phyloP scores from a whole-genome alignment of 2,888 invertebrate species.

The Thymelicus lineola region DNA sequence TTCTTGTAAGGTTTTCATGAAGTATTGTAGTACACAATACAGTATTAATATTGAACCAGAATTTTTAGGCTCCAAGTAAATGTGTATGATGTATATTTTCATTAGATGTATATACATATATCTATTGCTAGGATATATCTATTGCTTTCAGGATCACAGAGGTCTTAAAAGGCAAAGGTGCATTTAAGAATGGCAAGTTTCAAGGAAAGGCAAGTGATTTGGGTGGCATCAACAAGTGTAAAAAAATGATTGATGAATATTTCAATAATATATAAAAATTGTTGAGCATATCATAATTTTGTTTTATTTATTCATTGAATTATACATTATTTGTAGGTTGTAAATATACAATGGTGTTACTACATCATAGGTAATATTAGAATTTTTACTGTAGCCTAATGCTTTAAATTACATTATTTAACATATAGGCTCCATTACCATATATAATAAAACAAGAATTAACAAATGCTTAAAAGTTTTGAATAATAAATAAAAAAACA shows the following conservation, averaged over 20 bases:
- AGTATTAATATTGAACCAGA: too few relatives aligned
- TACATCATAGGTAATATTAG: not conserved
- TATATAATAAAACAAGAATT: not conserved
- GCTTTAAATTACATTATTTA: not conserved
- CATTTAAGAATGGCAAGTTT: constrained; percentile 88
- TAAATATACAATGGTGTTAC: not conserved
- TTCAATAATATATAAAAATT: constrained; percentile 62
- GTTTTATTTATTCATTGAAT: not conserved
- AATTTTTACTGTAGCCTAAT: not conserved
- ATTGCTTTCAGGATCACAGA: constrained; percentile 86
- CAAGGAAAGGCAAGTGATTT: constrained; percentile 92
- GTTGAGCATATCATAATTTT: not conserved
- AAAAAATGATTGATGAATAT: constrained; percentile 84
- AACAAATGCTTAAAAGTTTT: constrained; percentile 1
- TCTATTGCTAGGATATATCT: too few relatives aligned
- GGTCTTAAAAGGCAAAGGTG: constrained; percentile 91
- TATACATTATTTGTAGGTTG: too few relatives aligned
- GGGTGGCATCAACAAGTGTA: constrained; percentile 87
- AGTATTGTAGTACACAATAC: too few relatives aligned
- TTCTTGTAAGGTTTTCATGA: too few relatives aligned
- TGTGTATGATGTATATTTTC: too few relatives aligned
- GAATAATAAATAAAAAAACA: not conserved
- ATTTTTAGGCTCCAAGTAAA: too few relatives aligned
- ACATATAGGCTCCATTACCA: not conserved
- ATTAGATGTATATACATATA: too few relatives aligned